phyloP scores from a whole-genome alignment of 2,888 invertebrate species.

The Bimastos eiseni region DNA sequence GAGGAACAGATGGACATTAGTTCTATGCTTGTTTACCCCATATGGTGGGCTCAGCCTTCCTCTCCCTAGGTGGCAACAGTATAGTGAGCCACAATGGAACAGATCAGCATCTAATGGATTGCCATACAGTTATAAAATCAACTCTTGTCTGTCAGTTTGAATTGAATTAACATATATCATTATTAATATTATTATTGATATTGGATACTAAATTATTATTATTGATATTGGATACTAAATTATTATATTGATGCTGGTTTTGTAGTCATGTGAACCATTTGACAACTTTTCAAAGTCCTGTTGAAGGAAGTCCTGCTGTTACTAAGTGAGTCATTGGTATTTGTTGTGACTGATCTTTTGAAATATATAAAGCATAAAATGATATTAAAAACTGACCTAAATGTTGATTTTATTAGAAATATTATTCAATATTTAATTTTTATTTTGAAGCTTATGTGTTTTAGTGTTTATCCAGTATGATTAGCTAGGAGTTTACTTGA shows the following conservation, averaged over 20 bases:
- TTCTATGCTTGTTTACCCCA: too few relatives aligned
- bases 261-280: not conserved
- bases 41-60: too few relatives aligned
- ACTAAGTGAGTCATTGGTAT: not conserved
- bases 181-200: too few relatives aligned
- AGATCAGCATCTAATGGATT: too few relatives aligned
- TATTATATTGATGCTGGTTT: not conserved
- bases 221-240: not conserved
- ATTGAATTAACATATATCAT: too few relatives aligned
- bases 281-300: not conserved
- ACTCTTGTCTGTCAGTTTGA: too few relatives aligned
- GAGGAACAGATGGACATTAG: too few relatives aligned
- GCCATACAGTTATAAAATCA: too few relatives aligned
- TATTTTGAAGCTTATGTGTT: not conserved
- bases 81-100: too few relatives aligned
- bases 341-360: not conserved
- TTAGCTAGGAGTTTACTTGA: not conserved
- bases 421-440: not conserved
- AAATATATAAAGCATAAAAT: not conserved
- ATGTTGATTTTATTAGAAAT: not conserved
- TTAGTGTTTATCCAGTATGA: not conserved
- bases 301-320: not conserved
- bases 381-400: not conserved
- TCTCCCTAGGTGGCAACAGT: too few relatives aligned
- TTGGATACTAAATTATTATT: too few relatives aligned